A percentile compares a stretch with the other conserved stretches of the same genome.
Conservation (phyloP, 1,140 invertebrate species). For the Phocides pigmalion region DNA sequence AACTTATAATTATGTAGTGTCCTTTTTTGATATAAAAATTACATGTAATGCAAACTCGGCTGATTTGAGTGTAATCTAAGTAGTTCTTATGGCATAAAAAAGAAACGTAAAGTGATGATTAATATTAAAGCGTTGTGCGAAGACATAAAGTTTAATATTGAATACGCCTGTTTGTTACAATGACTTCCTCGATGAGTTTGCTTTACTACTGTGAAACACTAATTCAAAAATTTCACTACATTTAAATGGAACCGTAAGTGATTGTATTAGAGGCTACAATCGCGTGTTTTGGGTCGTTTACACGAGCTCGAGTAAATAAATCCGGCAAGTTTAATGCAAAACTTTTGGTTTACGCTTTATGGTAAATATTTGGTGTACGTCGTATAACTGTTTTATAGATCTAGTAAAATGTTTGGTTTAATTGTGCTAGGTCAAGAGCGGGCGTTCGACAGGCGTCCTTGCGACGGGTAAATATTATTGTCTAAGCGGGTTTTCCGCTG, state of each 20-base stretch:
- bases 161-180: constrained; percentile 43
- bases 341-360: constrained; percentile 83
- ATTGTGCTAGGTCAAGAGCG: constrained; percentile 82
- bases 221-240: constrained; percentile 24
- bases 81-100: not conserved
- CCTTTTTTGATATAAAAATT: no score
- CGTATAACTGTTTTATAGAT: constrained; percentile 82
- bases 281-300: constrained; percentile 46
- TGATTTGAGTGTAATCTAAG: not conserved
- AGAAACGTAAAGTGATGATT: not conserved
- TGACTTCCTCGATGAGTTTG: constrained; percentile 53
- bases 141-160: constrained; percentile 37
- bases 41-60: constrained; percentile 3
- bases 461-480: constrained; percentile 82
- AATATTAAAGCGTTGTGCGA: constrained; percentile 21
- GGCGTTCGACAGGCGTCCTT: constrained; percentile 81
- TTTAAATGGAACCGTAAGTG: constrained; percentile 36
- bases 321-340: constrained; percentile 80
- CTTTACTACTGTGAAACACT: constrained; percentile 52
- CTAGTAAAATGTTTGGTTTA: constrained; percentile 82
- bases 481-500: constrained; percentile 79
- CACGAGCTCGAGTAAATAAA: constrained; percentile 73
- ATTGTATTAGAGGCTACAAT: constrained; percentile 44
- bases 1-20: no score
- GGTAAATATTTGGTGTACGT: constrained; percentile 82